A percentile compares a stretch with the other conserved stretches of the same genome.
Evolutionary conservation across 1,140 invertebrate genomes (phyloP).

Genomic region (Drosophila leontia): DNA sequence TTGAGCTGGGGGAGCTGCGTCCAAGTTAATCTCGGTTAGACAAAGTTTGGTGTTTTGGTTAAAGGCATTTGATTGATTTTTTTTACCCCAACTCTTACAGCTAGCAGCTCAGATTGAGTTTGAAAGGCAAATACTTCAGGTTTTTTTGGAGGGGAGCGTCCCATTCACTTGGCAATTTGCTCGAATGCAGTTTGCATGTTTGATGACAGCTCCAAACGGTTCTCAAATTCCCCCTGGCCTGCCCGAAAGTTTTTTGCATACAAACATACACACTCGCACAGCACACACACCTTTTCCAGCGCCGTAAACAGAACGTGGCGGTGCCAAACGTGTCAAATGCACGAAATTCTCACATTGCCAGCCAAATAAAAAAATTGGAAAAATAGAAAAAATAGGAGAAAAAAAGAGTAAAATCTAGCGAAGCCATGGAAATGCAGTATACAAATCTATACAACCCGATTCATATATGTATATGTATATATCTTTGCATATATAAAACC

Average conservation of each 20-base stretch:
- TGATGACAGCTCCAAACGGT: conserved; percentile 55
- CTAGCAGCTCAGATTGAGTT: conserved; percentile 26
- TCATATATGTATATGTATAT: conserved; percentile 38
- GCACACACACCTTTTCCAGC: conserved; percentile 31
- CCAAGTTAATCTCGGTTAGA: conserved; percentile 49
- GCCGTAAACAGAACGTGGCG: conserved; percentile 49
- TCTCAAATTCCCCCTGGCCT: neutral
- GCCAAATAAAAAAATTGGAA: conserved; percentile 23
- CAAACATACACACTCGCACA: conserved; percentile 6
- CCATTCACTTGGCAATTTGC: conserved; percentile 50
- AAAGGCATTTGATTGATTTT: conserved; percentile 53
- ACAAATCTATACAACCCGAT: conserved; percentile 17
- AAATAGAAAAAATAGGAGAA: neutral
- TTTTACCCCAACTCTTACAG: neutral
- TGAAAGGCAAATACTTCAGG: conserved; percentile 41
- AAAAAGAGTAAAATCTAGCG: neutral
- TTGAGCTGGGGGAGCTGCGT: neutral
- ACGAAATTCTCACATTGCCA: conserved; percentile 55
- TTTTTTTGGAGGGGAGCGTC: neutral
- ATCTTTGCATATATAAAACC: neutral
- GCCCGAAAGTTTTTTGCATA: conserved; percentile 34
- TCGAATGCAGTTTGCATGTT: conserved; percentile 63
- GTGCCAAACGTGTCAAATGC: conserved; percentile 73
- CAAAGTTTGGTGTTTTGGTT: conserved; percentile 41
- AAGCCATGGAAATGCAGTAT: conserved; percentile 29